Conservation (phyloP, 2,888 invertebrate species). For the Trichacis sp. region DNA sequence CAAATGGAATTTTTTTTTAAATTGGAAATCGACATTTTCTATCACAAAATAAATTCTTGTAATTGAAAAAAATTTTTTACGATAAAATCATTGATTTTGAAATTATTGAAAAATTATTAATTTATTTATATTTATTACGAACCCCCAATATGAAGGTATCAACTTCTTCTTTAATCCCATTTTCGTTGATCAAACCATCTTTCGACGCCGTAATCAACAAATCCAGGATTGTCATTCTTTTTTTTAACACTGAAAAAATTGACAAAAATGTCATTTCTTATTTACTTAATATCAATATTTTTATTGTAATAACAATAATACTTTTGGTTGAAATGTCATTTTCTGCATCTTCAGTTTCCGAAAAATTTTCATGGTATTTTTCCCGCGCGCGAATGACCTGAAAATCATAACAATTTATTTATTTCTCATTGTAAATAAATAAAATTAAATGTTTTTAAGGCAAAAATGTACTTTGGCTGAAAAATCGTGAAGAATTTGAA, state of each 20-base stretch:
- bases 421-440: no score
- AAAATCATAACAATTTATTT: not conserved
- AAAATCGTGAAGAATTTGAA: not conserved
- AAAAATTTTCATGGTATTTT: slow-evolving; percentile 23
- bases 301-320: not conserved
- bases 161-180: not conserved
- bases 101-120: no score
- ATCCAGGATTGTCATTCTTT: not conserved
- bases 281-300: no score
- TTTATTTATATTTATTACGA: no score
- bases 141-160: not conserved
- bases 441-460: no score
- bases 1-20: no score
- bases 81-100: no score
- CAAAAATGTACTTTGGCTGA: not conserved
- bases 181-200: not conserved
- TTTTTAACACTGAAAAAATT: not conserved
- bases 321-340: not conserved
- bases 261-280: no score
- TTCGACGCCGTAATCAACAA: not conserved
- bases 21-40: no score
- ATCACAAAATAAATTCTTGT: no score
- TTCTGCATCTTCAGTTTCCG: no score
- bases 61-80: no score
- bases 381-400: slow-evolving; percentile 28